Percentiles rank a stretch among this genome's conserved stretches.
Evolutionary conservation across 2,797 vertebrate genomes (phyloP).

Genomic region (Loriculus beryllinus): DNA sequence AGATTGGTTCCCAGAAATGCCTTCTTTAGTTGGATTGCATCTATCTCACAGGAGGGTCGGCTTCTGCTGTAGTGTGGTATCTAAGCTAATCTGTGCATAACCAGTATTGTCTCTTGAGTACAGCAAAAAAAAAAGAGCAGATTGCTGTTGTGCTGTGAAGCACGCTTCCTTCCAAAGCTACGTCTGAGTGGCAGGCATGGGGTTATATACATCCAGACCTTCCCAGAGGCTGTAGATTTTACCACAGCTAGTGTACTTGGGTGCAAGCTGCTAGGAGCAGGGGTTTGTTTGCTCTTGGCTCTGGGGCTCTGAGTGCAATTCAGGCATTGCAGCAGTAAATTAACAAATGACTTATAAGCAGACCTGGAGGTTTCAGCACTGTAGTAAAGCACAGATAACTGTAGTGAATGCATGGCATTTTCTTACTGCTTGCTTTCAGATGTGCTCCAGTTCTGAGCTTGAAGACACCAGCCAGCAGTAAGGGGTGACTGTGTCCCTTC

Average conservation of each 20-base stretch:
- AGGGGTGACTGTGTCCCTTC: neutral
- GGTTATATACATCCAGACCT: neutral
- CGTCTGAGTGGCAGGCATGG: neutral
- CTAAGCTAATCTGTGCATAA: neutral
- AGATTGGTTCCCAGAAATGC: neutral
- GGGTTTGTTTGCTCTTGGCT: neutral
- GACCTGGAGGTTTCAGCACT: neutral
- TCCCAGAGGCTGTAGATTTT: neutral
- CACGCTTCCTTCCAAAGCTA: neutral
- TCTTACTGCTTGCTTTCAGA: neutral
- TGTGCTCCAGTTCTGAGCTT: neutral
- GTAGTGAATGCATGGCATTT: rapidly evolving
- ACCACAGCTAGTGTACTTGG: neutral
- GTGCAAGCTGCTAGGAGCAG: neutral
- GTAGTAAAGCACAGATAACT: neutral
- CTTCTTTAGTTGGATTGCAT: neutral
- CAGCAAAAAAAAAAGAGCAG: neutral
- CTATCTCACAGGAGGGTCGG: neutral
- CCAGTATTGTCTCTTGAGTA: neutral
- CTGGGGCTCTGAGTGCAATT: neutral
- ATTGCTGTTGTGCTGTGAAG: neutral
- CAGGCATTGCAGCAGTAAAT: neutral
- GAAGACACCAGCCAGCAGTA: neutral
- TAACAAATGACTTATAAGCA: neutral
- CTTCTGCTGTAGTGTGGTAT: neutral